Percentiles rank a stretch among this genome's conserved stretches.
phyloP scores from a whole-genome alignment of 2,888 invertebrate genomes.

The Reticulitermes lucifugus region DNA sequence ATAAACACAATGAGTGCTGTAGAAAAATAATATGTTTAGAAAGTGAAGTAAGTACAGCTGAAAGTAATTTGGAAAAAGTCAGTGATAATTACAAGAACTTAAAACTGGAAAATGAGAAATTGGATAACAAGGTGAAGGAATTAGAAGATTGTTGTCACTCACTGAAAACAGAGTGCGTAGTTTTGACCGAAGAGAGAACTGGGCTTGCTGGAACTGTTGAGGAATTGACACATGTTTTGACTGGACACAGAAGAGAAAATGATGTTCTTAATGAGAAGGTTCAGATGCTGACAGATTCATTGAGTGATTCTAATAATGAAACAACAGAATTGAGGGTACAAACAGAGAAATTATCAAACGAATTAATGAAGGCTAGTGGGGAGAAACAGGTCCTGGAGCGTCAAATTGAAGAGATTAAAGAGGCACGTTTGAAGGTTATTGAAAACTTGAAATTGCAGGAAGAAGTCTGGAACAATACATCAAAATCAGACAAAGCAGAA shows the following conservation, averaged over 20 bases:
- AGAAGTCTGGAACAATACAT: background rate
- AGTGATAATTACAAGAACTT: conserved; percentile 57
- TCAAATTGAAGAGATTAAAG: background rate
- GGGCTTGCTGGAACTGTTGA: conserved; percentile 33
- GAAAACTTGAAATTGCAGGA: background rate
- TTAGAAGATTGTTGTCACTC: conserved; percentile 10
- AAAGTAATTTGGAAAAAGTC: conserved; percentile 55
- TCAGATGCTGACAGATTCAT: conserved; percentile 66
- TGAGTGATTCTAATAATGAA: conserved; percentile 55
- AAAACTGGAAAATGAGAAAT: conserved; percentile 60
- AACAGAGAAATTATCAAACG: conserved; percentile 57
- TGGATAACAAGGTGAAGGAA: conserved; percentile 47
- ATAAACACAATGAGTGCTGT: conserved; percentile 54
- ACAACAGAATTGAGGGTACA: conserved; percentile 56
- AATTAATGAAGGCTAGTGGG: conserved; percentile 54
- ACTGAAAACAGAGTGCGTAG: conserved; percentile 33
- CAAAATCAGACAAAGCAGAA: background rate
- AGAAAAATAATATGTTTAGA: conserved; percentile 48
- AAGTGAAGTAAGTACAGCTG: background rate
- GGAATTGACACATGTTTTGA: conserved; percentile 28
- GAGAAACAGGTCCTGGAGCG: conserved; percentile 49
- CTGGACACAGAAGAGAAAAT: conserved; percentile 63
- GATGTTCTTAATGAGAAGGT: conserved; percentile 65
- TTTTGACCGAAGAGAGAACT: conserved; percentile 22
- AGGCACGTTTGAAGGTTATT: background rate